Conservation (phyloP, 2,797 vertebrate species). For the Podarcis siculus region DNA sequence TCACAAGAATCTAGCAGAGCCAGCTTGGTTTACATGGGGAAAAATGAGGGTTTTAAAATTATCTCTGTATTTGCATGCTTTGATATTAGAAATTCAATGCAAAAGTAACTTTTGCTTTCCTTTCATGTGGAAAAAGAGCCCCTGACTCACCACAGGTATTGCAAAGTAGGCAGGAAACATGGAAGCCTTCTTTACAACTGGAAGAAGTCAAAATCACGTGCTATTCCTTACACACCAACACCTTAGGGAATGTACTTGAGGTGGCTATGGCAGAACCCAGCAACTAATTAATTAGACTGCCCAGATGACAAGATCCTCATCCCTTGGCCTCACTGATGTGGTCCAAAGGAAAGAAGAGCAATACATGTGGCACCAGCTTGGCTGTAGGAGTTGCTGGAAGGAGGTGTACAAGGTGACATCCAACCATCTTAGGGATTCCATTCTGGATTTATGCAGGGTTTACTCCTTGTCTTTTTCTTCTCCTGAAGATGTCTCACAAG, state of each 20-base stretch:
- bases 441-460: no score
- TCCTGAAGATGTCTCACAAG: no score
- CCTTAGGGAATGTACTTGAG: neutral
- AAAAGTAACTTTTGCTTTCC: slow-evolving; percentile 2
- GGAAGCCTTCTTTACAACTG: neutral
- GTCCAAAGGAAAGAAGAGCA: no score
- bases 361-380: no score
- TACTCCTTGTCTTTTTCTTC: no score
- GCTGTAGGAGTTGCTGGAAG: no score
- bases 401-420: no score
- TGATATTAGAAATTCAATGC: slow-evolving; percentile 30
- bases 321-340: no score
- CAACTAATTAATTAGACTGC: neutral
- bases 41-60: slow-evolving; percentile 25
- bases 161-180: slow-evolving; percentile 5
- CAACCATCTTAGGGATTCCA: no score
- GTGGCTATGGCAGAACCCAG: neutral
- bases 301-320: no score
- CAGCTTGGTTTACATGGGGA: slow-evolving; percentile 14
- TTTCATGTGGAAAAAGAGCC: slow-evolving; percentile 18
- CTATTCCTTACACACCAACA: neutral
- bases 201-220: neutral
- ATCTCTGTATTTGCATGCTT: slow-evolving; percentile 13
- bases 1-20: slow-evolving; percentile 14
- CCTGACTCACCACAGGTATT: neutral